Percentiles rank a stretch among this genome's conserved stretches.
Evolutionary conservation across 2,113 vertebrate genomes (phyloP).

Genomic region (Brienomyrus longianalis): DNA sequence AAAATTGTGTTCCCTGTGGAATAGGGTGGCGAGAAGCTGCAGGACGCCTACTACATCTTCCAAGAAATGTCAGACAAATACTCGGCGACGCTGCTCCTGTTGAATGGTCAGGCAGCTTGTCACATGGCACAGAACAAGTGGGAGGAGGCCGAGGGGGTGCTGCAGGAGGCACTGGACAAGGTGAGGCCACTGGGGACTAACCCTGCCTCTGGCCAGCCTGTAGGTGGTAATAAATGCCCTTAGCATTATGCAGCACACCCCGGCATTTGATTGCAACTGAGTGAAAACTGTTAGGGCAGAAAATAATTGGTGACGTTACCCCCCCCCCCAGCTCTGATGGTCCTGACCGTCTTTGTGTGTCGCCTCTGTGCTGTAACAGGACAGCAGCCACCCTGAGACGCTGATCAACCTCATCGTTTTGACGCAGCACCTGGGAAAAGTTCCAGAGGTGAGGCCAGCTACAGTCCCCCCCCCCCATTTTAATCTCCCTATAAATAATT

Average conservation of each 20-base stretch:
- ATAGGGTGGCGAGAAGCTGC: conserved; percentile 90
- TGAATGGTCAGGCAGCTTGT: conserved; percentile 83
- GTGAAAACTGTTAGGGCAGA: too few species aligned
- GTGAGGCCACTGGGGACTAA: conserved; percentile 37
- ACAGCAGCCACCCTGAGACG: conserved; percentile 89
- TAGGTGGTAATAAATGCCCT: background rate
- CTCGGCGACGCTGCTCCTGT: conserved; percentile 78
- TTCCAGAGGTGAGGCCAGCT: conserved; percentile 76
- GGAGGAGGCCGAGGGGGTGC: conserved; percentile 83
- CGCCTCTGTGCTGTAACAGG: conserved; percentile 53
- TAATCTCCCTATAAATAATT: background rate
- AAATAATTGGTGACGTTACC: background rate
- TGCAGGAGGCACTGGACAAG: conserved; percentile 82
- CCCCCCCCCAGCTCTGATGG: background rate
- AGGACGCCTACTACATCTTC: conserved; percentile 96
- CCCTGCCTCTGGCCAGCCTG: background rate
- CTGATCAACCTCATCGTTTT: conserved; percentile 88
- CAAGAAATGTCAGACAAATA: conserved; percentile 95
- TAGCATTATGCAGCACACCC: background rate
- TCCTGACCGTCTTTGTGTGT: background rate
- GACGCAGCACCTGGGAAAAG: conserved; percentile 85
- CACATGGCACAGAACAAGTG: conserved; percentile 91
- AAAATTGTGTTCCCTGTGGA: background rate
- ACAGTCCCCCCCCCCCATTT: background rate
- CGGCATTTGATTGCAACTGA: background rate